Conservation (phyloP, 1,140 invertebrate genomes). For the Pollicipes pollicipes region DNA sequence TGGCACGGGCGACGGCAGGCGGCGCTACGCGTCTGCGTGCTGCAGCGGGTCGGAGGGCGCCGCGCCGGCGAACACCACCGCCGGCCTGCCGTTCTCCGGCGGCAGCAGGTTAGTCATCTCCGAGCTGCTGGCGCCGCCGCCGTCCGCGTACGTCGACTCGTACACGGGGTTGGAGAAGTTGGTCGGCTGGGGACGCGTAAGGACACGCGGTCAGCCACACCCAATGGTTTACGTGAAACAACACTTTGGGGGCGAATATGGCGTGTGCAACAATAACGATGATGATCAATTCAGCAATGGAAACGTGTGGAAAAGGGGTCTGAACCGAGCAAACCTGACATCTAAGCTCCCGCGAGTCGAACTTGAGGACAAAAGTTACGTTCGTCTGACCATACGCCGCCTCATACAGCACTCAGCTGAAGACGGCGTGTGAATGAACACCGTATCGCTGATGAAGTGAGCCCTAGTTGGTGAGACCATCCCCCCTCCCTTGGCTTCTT, state of each 20-base stretch:
- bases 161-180: slow-evolving; percentile 74
- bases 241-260: slow-evolving; percentile 5
- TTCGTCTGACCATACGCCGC: too few species aligned
- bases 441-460: too few species aligned
- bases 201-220: slow-evolving; percentile 14
- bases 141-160: slow-evolving; percentile 51
- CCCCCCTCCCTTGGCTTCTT: too few species aligned
- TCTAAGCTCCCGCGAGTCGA: too few species aligned
- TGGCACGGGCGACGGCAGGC: neutral
- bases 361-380: too few species aligned
- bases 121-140: slow-evolving; percentile 23
- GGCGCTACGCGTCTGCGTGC: neutral
- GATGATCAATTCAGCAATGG: too few species aligned
- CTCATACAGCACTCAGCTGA: too few species aligned
- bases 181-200: slow-evolving; percentile 27
- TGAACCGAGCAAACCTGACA: too few species aligned
- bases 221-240: neutral
- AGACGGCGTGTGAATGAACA: too few species aligned
- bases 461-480: too few species aligned
- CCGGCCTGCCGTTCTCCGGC: slow-evolving; percentile 15
- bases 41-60: neutral
- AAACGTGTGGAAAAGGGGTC: too few species aligned
- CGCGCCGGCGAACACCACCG: neutral
- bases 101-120: slow-evolving; percentile 38
- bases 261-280: neutral